Evolutionary conservation across 2,113 vertebrate species (phyloP).

Genomic region (Oncorhynchus mykiss): DNA sequence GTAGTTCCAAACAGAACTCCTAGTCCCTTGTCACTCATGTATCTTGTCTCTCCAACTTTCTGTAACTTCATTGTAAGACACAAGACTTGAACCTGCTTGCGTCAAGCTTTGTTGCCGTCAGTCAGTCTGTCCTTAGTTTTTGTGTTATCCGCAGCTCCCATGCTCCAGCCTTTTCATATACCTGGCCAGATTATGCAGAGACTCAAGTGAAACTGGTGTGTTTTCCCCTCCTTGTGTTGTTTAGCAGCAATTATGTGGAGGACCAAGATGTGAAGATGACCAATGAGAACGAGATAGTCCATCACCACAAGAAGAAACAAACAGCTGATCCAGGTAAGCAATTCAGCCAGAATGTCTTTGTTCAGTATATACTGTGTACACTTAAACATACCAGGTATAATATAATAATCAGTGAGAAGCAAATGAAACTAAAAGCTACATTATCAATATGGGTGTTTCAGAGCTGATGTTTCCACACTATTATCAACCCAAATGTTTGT

Average conservation of each 20-base stretch:
- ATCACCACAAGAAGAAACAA: constrained; percentile 82
- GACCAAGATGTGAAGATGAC: constrained; percentile 96
- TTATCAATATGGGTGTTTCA: too few relatives aligned
- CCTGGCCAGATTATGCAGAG: background rate
- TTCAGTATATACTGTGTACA: too few relatives aligned
- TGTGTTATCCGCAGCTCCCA: background rate
- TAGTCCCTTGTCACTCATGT: background rate
- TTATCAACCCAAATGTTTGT: too few relatives aligned
- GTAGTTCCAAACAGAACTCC: background rate
- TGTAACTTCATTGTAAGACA: constrained; percentile 10
- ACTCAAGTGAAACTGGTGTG: background rate
- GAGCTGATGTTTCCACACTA: too few relatives aligned
- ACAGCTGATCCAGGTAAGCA: constrained; percentile 83
- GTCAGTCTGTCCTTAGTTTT: constrained; percentile 13
- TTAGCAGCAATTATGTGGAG: constrained; percentile 81
- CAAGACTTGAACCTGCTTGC: constrained; percentile 25
- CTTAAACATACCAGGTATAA: too few relatives aligned
- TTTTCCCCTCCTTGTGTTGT: constrained; percentile 31
- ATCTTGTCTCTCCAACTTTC: background rate
- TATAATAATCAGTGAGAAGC: too few relatives aligned
- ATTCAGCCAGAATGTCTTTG: background rate
- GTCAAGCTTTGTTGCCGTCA: constrained; percentile 32
- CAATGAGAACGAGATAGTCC: constrained; percentile 90
- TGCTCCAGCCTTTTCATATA: background rate
- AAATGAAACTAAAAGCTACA: too few relatives aligned